These are phyloP conservation scores for Eristalinus aeneus DNA, from an alignment of 2,888 invertebrate species.

Conservation along the genomic window DNA sequence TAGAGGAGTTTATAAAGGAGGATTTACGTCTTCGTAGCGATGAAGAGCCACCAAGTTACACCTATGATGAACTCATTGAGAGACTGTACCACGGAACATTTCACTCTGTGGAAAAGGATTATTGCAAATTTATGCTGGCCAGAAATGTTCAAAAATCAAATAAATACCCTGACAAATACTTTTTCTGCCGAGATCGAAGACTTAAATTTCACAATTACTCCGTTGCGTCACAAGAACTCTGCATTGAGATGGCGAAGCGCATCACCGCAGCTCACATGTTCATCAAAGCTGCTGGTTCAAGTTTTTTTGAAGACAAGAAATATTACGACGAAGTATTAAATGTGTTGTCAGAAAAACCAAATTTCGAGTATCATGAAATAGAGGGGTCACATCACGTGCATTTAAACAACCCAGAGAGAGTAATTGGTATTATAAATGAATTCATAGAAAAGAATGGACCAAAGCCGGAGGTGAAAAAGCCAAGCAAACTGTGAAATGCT, in stretches of 20 bases:
- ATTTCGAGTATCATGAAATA: conserved; percentile 83
- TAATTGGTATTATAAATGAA: conserved; percentile 82
- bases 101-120: conserved; percentile 83
- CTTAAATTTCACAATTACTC: conserved; percentile 82
- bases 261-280: conserved; percentile 85
- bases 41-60: conserved; percentile 84
- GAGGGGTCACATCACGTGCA: conserved; percentile 89
- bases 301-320: conserved; percentile 82
- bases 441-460: conserved; percentile 83
- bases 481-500: conserved; percentile 73
- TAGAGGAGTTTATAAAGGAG: conserved; percentile 81
- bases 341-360: conserved; percentile 82
- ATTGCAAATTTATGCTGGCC: conserved; percentile 82
- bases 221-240: conserved; percentile 81
- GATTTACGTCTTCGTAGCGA: conserved; percentile 79
- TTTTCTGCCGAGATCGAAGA: conserved; percentile 85
- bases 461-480: conserved; percentile 84
- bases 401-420: conserved; percentile 84
- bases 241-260: conserved; percentile 82
- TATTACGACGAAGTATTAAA: conserved; percentile 84
- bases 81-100: conserved; percentile 83
- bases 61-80: conserved; percentile 84
- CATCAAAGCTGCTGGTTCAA: conserved; percentile 83
- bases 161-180: conserved; percentile 83
- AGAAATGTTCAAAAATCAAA: conserved; percentile 83